Conservation (phyloP, 2,113 vertebrate genomes). For the Vidua macroura region DNA sequence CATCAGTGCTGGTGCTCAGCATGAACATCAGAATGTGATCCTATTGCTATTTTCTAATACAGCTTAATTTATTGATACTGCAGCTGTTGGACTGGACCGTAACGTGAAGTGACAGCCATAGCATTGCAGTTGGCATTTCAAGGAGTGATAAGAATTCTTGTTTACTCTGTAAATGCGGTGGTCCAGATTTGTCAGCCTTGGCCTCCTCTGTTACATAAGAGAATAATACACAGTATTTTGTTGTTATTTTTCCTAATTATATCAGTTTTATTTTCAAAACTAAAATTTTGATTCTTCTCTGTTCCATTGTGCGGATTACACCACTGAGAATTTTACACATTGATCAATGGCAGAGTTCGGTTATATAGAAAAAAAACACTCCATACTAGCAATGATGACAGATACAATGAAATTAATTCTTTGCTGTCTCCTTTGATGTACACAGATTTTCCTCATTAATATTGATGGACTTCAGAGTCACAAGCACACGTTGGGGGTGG, state of each 20-base stretch:
- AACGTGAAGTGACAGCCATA: constrained; percentile 43
- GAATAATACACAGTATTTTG: neutral
- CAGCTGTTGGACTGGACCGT: neutral
- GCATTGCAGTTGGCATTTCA: neutral
- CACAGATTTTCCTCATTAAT: constrained; percentile 17
- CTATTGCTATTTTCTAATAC: neutral
- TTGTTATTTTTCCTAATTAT: neutral
- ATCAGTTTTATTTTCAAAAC: neutral
- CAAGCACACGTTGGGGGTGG: neutral
- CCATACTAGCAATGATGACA: neutral
- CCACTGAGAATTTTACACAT: neutral
- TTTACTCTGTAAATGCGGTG: constrained; percentile 29
- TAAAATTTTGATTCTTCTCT: neutral
- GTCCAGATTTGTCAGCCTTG: neutral
- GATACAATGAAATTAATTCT: constrained; percentile 34
- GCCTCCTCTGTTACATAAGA: neutral
- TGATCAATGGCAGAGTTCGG: neutral
- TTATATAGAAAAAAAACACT: neutral
- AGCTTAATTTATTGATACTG: constrained; percentile 36
- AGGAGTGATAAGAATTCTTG: constrained; percentile 51
- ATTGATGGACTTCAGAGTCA: constrained; percentile 8
- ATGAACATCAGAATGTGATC: neutral
- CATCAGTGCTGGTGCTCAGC: neutral
- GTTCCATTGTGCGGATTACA: neutral
- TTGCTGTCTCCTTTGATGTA: constrained; percentile 4